Evolutionary conservation across 2,113 vertebrate genomes (phyloP).

Genomic region (Polypterus senegalus): DNA sequence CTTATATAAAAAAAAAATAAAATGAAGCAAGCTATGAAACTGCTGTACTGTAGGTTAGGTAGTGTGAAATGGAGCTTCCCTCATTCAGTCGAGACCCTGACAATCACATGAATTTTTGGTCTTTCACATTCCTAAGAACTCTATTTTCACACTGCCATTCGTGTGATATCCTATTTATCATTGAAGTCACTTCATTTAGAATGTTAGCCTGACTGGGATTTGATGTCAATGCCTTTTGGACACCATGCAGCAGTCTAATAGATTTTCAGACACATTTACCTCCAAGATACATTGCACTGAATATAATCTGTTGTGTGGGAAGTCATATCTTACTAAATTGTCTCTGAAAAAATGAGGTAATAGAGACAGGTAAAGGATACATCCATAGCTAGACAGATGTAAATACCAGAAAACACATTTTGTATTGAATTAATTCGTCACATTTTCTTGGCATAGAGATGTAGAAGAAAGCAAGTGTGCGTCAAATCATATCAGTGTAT

Average conservation of each 20-base stretch:
- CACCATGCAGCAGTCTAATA: constrained; percentile 10
- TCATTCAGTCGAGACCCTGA: constrained; percentile 7
- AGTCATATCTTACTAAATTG: no score
- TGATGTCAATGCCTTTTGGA: constrained; percentile 12
- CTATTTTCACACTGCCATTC: constrained; percentile 4
- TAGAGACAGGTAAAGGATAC: no score
- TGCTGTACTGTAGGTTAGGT: constrained; percentile 1
- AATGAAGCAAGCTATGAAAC: no score
- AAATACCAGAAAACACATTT: no score
- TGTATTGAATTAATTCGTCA: no score
- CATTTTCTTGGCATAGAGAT: no score
- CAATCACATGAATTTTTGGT: constrained; percentile 13
- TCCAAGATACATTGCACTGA: constrained; percentile 17
- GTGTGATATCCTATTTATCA: constrained; percentile 20
- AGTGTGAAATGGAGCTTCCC: constrained; percentile 19
- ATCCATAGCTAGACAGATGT: no score
- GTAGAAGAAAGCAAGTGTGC: no score
- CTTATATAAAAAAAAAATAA: no score
- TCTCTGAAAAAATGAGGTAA: no score
- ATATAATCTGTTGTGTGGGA: background rate
- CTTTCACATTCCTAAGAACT: constrained; percentile 1
- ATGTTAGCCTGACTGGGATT: constrained; percentile 12
- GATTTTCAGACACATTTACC: constrained; percentile 8
- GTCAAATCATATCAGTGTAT: no score
- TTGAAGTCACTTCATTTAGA: constrained; percentile 15